phyloP scores from a whole-genome alignment of 2,113 vertebrate species.

The Chiloscyllium plagiosum region DNA sequence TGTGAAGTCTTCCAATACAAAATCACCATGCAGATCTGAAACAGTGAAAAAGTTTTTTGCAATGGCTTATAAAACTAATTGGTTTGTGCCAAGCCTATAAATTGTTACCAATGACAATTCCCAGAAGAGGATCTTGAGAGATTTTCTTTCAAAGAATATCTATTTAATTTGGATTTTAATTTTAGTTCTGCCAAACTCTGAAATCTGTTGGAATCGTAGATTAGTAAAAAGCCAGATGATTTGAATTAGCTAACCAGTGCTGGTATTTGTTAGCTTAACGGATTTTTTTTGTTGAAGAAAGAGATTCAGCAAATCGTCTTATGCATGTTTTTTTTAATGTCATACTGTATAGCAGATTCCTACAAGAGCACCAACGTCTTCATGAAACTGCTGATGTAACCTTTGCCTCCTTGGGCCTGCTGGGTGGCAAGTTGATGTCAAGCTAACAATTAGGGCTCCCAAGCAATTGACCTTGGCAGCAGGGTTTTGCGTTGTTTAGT shows the following conservation, averaged over 20 bases:
- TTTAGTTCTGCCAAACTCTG: not conserved
- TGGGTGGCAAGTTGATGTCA: conserved; percentile 64
- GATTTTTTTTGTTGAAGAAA: not conserved
- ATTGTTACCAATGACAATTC: conserved; percentile 21
- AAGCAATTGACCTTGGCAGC: conserved; percentile 64
- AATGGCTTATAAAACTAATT: conserved; percentile 27
- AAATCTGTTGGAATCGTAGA: not conserved
- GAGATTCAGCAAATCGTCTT: not conserved
- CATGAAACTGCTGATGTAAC: conserved; percentile 58
- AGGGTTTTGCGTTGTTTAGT: conserved; percentile 53
- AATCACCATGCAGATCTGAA: not conserved
- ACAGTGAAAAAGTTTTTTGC: not conserved
- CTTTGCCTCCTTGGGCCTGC: conserved; percentile 58
- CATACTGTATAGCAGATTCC: conserved; percentile 1
- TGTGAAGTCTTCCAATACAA: not conserved
- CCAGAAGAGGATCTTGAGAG: not conserved
- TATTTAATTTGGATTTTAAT: conserved; percentile 7
- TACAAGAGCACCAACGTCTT: conserved; percentile 46
- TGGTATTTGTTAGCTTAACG: not conserved
- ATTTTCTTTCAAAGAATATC: conserved; percentile 9
- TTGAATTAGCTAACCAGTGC: not conserved
- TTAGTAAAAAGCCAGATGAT: not conserved
- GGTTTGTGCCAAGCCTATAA: conserved; percentile 11
- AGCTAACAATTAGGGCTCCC: conserved; percentile 60
- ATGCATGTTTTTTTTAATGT: not conserved